Evolutionary conservation across 2,797 vertebrate species (phyloP), one percentile per base, ranked within the genome.

Genomic region (Gadopsis marmoratus): DNA sequence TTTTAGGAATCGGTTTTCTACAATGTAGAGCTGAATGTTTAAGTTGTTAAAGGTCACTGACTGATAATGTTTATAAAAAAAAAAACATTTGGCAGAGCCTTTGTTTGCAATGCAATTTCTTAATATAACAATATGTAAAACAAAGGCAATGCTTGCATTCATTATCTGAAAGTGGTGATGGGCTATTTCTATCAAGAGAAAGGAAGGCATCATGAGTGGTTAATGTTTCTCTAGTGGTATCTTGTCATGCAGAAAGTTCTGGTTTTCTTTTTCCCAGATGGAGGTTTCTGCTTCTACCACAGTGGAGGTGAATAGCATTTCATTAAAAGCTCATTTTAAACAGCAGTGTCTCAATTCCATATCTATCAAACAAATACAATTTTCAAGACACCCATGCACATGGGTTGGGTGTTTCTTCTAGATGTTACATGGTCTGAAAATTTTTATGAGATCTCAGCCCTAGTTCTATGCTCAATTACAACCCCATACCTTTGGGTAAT

Each of bases 31-130:
- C 26, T 47, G 1, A 19, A 5, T 61, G 62, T 71, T 84, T 73
- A 31, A 51, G 60, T 39, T 85, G 83, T 86, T 67, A 67, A 77
- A 60, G n/a, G n/a, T 77, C 16, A 51, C 13, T 75, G 48, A 83
- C 82, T 56, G 47, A 78, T 69, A 1, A 61, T 79, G 74, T 85
- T 79, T 26, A 65, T 64, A 83, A 82, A 71, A 51, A 66, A 82
- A 56, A 67, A 82, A 56, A 2, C 6, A 8, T 68, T 70, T 63
- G 45, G 74, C n/a, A 53, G 47, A 81, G 14, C 26, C 1, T 0
- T 0, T 55, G 21, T 53, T 2, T 54, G 14, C n/a, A 56, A 63
- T 14, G 10, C 23, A 35, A 3, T 74, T 68, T 41, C 79, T 81
- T 78, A 68, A 81, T 53, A 19, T 48, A 35, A 48, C 4, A 6